These are phyloP conservation scores for Chitala chitala DNA, from an alignment of 2,113 vertebrate species.

Conservation along the genomic window DNA sequence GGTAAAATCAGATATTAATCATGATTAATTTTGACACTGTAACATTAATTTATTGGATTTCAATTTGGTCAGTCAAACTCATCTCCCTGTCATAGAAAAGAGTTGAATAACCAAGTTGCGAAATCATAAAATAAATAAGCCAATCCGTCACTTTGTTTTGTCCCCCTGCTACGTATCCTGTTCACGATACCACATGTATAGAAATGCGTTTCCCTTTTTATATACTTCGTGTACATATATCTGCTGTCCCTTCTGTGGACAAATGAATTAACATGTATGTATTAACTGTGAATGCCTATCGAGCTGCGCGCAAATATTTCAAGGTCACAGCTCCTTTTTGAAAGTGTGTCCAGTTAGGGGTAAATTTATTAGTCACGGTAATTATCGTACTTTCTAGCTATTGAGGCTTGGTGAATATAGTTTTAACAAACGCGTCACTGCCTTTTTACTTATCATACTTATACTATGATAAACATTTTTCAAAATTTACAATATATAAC, in stretches of 20 bases:
- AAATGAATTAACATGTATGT: neutral
- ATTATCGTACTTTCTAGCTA: slow-evolving; percentile 3
- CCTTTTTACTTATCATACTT: no score
- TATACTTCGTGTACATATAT: neutral
- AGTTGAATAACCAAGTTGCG: neutral
- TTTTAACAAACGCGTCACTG: no score
- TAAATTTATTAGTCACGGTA: neutral
- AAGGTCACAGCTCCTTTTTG: neutral
- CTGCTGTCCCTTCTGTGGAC: neutral
- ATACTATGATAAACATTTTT: no score
- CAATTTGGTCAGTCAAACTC: neutral
- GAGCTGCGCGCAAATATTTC: neutral
- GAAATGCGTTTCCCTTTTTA: neutral
- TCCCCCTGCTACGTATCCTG: neutral
- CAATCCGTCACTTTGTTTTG: neutral
- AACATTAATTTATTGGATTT: neutral
- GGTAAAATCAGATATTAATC: no score
- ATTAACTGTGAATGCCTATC: neutral
- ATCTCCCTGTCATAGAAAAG: neutral
- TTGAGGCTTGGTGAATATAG: no score
- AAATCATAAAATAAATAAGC: neutral
- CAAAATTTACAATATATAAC: no score
- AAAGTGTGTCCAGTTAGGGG: neutral
- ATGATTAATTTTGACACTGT: slow-evolving; percentile 2
- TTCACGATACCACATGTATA: neutral